Evolutionary conservation across 1,140 invertebrate genomes (phyloP).

Genomic region (Ctenoplectra terminalis): DNA sequence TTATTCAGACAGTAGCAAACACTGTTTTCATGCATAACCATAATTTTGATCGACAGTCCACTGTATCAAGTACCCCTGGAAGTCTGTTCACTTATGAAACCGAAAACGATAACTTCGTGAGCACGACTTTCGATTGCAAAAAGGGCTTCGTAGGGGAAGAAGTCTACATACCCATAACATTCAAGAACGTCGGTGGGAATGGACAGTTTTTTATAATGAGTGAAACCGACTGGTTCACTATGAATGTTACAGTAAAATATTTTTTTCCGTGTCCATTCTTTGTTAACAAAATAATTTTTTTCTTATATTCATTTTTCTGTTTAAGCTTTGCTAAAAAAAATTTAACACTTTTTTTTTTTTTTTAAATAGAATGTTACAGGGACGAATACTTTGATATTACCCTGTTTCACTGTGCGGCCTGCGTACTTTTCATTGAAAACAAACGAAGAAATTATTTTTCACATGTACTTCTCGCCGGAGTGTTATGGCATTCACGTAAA

Average conservation of each 20-base stretch:
- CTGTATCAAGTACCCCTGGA: neutral
- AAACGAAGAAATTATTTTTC: constrained; percentile 64
- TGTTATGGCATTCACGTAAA: constrained; percentile 71
- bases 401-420: constrained; percentile 69
- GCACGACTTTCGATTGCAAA: constrained; percentile 70
- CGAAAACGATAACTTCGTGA: neutral
- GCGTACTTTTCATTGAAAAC: constrained; percentile 69
- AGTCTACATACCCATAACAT: constrained; percentile 46
- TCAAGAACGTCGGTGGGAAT: constrained; percentile 72
- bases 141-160: constrained; percentile 73
- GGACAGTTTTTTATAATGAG: constrained; percentile 77
- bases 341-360: no score
- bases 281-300: constrained; percentile 27
- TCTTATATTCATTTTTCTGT: no score
- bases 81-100: neutral
- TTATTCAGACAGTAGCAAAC: neutral
- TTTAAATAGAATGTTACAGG: constrained; percentile 66
- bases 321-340: no score
- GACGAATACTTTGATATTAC: constrained; percentile 59
- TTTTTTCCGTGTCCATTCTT: neutral
- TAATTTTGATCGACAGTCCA: neutral
- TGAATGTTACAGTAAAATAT: constrained; percentile 67
- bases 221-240: constrained; percentile 75
- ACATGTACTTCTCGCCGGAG: constrained; percentile 67
- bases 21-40: neutral